A percentile compares a stretch with the other conserved stretches of the same genome.
phyloP scores from a whole-genome alignment of 2,797 vertebrate genomes.

The Tiaroga cobitis region DNA sequence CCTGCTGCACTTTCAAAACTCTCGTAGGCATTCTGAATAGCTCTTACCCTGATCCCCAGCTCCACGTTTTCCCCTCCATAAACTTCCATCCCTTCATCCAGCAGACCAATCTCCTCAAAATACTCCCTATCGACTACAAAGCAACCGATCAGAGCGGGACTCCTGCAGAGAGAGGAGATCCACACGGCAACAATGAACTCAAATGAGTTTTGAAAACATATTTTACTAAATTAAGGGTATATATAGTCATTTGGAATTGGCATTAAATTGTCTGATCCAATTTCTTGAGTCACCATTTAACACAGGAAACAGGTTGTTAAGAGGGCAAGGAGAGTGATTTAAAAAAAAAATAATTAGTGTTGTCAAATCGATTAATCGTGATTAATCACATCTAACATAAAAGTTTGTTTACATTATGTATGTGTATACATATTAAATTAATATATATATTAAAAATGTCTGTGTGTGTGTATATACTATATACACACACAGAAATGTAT shows the following conservation, averaged over 20 bases:
- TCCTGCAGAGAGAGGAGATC: slow-evolving; percentile 76
- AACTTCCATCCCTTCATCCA: slow-evolving; percentile 99
- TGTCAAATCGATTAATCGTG: no score
- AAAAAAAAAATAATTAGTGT: no score
- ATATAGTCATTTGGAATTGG: background rate
- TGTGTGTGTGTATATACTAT: no score
- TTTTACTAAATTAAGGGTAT: background rate
- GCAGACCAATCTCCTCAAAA: slow-evolving; percentile 96
- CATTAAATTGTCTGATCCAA: no score
- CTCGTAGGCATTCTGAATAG: background rate
- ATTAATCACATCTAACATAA: no score
- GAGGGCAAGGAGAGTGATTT: background rate
- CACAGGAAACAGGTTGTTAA: background rate
- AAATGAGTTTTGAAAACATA: background rate
- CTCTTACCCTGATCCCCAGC: slow-evolving; percentile 94
- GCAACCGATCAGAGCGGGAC: slow-evolving; percentile 96
- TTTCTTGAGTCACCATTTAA: background rate
- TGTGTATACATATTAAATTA: no score
- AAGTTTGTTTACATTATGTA: no score
- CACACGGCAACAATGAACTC: background rate
- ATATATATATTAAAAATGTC: no score
- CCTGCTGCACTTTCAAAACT: slow-evolving; percentile 10
- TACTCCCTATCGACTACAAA: slow-evolving; percentile 96
- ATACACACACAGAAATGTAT: no score
- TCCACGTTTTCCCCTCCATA: slow-evolving; percentile 98